Conservation (phyloP, 2,113 vertebrate species). For the Thomomys bottae region DNA sequence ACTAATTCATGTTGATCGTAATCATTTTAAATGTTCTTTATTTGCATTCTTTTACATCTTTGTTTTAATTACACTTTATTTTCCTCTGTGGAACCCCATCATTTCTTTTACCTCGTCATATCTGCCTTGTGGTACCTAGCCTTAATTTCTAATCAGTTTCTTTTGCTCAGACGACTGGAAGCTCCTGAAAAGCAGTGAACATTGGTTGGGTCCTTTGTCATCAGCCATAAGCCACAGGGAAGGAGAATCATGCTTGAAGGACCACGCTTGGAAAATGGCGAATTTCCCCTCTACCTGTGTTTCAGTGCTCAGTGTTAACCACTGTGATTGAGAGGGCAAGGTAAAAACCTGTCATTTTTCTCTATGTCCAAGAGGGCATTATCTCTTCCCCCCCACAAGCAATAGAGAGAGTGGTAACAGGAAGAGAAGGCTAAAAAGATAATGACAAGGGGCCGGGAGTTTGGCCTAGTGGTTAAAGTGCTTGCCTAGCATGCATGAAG, state of each 20-base stretch:
- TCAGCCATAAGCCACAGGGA: background rate
- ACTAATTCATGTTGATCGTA: background rate
- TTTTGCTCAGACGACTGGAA: background rate
- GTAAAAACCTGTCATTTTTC: background rate
- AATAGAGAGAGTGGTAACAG: background rate
- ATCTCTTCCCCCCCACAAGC: background rate
- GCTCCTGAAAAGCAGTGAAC: background rate
- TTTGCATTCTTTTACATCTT: background rate
- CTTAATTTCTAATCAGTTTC: background rate
- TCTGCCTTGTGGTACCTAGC: background rate
- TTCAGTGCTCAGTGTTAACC: background rate
- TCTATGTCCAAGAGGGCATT: background rate
- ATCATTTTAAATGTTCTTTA: background rate
- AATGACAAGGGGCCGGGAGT: too few relatives aligned
- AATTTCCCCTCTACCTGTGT: background rate
- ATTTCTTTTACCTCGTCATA: background rate
- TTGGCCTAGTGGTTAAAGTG: too few relatives aligned
- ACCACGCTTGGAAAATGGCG: background rate
- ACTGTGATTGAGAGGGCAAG: background rate
- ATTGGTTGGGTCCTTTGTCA: background rate
- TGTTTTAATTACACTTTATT: background rate
- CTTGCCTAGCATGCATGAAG: too few relatives aligned
- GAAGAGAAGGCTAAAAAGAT: background rate
- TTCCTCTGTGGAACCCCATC: background rate
- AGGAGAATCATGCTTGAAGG: background rate